Conservation (phyloP, 2,888 invertebrate genomes). For the Tenodera sinensis region DNA sequence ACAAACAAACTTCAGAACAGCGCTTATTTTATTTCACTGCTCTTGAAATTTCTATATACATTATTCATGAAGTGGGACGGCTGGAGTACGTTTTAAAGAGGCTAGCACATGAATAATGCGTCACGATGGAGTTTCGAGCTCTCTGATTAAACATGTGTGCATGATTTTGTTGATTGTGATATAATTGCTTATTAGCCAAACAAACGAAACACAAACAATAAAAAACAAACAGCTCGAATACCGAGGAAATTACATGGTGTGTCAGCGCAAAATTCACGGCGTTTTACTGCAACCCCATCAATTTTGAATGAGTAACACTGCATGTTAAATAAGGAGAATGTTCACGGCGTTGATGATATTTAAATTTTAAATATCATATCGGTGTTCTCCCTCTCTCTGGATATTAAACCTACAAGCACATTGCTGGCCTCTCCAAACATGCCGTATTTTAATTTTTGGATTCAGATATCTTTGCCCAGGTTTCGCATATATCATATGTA, state of each 20-base stretch:
- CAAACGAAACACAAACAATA: not conserved
- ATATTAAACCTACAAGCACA: not conserved
- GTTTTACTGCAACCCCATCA: not conserved
- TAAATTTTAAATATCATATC: not conserved
- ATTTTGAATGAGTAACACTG: not conserved
- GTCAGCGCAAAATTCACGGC: not conserved
- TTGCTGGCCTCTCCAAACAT: no score
- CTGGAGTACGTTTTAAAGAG: not conserved
- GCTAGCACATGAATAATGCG: not conserved
- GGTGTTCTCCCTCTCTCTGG: not conserved
- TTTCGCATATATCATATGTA: no score
- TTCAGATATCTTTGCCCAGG: no score
- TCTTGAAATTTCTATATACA: not conserved
- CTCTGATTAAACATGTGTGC: not conserved
- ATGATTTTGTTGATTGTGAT: not conserved
- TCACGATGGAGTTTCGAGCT: not conserved
- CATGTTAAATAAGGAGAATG: not conserved
- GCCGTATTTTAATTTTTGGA: no score
- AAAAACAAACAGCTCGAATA: not conserved
- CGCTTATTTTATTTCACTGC: not conserved
- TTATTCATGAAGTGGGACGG: not conserved
- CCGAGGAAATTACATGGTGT: not conserved
- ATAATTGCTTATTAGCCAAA: not conserved
- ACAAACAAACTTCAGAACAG: not conserved
- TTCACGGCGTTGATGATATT: not conserved